A percentile compares a stretch with the other conserved stretches of the same genome.
phyloP scores from a whole-genome alignment of 2,113 vertebrate genomes.

The Spea multiplicata region DNA sequence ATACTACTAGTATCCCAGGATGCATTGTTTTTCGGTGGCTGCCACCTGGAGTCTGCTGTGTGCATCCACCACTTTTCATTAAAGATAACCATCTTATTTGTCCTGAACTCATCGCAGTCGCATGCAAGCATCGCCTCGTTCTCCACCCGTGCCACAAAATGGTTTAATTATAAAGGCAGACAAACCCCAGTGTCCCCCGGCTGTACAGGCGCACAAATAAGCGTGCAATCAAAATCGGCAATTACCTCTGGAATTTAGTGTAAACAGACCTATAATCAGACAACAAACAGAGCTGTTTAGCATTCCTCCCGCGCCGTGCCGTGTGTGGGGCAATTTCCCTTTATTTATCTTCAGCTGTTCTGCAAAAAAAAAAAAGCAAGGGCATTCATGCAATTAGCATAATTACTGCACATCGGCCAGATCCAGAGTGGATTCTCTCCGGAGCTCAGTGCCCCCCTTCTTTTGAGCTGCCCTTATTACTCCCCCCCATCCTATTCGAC shows the following conservation, averaged over 20 bases:
- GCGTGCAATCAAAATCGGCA: conserved; percentile 98
- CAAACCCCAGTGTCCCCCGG: conserved; percentile 85
- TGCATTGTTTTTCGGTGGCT: neutral
- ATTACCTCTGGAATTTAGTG: conserved; percentile 99
- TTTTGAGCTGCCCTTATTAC: conserved; percentile 10
- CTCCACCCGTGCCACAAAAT: conserved; percentile 79
- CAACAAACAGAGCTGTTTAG: conserved; percentile 96
- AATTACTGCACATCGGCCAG: conserved; percentile 99
- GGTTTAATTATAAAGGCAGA: conserved; percentile 95
- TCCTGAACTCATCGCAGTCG: neutral
- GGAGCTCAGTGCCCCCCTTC: conserved; percentile 25
- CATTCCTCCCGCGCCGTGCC: conserved; percentile 72
- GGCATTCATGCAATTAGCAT: conserved; percentile 99
- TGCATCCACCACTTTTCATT: neutral
- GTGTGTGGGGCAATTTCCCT: conserved; percentile 95
- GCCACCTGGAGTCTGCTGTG: neutral
- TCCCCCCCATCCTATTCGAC: conserved; percentile 11
- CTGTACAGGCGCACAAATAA: conserved; percentile 88
- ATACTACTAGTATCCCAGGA: too few relatives aligned
- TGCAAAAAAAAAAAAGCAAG: conserved; percentile 99
- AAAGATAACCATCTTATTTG: conserved; percentile 1
- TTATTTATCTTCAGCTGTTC: conserved; percentile 99
- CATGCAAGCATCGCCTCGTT: conserved; percentile 18
- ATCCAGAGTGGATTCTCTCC: conserved; percentile 89
- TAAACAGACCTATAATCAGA: conserved; percentile 98